These are phyloP conservation scores for Liasis olivaceus DNA, from an alignment of 2,797 vertebrate species.

Conservation along the genomic window DNA sequence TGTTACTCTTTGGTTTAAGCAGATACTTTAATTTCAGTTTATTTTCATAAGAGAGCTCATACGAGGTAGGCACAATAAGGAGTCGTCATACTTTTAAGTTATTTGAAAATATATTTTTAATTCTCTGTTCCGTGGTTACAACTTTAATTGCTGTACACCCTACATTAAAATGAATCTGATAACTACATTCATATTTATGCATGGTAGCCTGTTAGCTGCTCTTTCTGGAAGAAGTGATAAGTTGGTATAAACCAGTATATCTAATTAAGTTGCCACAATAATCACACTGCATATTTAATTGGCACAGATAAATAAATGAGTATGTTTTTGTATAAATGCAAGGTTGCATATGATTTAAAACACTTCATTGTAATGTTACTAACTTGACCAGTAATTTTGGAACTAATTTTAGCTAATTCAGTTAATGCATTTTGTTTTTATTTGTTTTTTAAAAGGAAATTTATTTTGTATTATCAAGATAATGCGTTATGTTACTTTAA, in stretches of 20 bases:
- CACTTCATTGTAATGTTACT: not conserved
- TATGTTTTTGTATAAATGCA: not conserved
- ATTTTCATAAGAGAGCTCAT: not conserved
- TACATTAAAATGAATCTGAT: not conserved
- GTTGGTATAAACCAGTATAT: not conserved
- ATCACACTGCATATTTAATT: not conserved
- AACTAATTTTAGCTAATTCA: not conserved
- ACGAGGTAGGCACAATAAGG: not conserved
- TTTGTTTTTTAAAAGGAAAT: not conserved
- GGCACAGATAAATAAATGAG: not conserved
- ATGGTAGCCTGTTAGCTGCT: not conserved
- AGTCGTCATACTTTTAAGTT: not conserved
- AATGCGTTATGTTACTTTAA: not conserved
- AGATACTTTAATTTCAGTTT: not conserved
- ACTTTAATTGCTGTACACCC: not conserved
- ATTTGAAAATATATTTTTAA: not conserved
- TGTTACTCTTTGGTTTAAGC: not conserved
- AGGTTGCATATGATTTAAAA: not conserved
- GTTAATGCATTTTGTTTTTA: not conserved
- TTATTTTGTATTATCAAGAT: not conserved
- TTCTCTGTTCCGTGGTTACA: not conserved
- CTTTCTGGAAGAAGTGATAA: not conserved
- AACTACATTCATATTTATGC: not conserved
- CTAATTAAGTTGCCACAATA: not conserved
- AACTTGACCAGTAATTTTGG: not conserved